These are phyloP conservation scores for Brachionus rubens DNA, from an alignment of 1,140 invertebrate genomes.

Conservation along the genomic window DNA sequence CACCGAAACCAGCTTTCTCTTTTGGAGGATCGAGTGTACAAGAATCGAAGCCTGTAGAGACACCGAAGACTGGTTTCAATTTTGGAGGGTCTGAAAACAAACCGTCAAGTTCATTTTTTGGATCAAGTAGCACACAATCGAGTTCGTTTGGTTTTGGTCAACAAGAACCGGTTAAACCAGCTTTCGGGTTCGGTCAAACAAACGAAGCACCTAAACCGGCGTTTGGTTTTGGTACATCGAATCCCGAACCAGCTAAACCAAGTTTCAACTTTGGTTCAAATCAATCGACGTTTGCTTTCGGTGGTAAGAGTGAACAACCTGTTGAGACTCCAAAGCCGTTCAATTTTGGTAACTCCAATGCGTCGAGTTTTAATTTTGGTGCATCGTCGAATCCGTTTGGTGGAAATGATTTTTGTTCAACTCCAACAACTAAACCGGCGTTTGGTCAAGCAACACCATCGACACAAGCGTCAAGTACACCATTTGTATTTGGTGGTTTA, in stretches of 20 bases:
- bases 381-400: background rate
- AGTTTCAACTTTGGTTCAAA: background rate
- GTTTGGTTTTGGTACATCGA: background rate
- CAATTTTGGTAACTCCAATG: background rate
- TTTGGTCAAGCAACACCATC: background rate
- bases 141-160: too few species aligned
- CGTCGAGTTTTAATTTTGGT: conserved; percentile 14
- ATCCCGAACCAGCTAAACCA: background rate
- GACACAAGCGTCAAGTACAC: background rate
- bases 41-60: too few species aligned
- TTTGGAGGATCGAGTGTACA: background rate
- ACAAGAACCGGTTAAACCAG: background rate
- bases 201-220: background rate
- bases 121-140: too few species aligned
- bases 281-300: background rate
- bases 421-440: background rate
- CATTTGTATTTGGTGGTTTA: conserved; percentile 1
- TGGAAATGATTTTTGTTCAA: background rate
- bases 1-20: background rate
- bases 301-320: conserved; percentile 1
- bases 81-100: too few species aligned
- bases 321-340: background rate
- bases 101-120: too few species aligned
- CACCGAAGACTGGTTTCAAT: too few species aligned
- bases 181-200: background rate